Conservation (phyloP, 2,888 invertebrate species). For the Neocrepidodera transversa region DNA sequence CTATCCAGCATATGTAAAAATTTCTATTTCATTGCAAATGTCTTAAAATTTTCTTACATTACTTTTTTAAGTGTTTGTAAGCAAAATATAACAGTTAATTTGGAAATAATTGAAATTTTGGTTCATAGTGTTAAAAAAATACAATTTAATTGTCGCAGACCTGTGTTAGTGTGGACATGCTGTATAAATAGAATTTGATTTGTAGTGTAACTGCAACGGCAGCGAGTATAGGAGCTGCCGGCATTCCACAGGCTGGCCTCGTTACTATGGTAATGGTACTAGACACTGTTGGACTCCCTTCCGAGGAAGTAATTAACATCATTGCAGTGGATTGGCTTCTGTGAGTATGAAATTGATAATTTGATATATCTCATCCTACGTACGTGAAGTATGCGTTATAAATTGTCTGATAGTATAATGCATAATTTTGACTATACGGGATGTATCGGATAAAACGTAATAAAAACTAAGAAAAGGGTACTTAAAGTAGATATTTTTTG, state of each 20-base stretch:
- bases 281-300: slow-evolving; percentile 88
- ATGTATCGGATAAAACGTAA: neutral
- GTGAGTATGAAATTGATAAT: slow-evolving; percentile 65
- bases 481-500: too few relatives aligned
- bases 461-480: too few relatives aligned
- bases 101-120: too few relatives aligned
- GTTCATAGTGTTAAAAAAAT: too few relatives aligned
- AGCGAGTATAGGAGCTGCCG: slow-evolving; percentile 97
- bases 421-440: neutral
- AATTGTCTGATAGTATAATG: neutral
- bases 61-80: too few relatives aligned
- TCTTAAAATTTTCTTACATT: too few relatives aligned
- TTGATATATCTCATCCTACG: slow-evolving; percentile 20
- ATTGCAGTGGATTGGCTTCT: slow-evolving; percentile 92
- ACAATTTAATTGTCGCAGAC: too few relatives aligned
- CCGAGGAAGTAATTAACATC: slow-evolving; percentile 89
- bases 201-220: slow-evolving; percentile 82
- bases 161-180: too few relatives aligned
- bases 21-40: too few relatives aligned
- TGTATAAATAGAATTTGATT: too few relatives aligned
- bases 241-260: slow-evolving; percentile 94
- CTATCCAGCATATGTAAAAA: too few relatives aligned
- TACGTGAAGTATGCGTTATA: neutral
- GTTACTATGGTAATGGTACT: slow-evolving; percentile 96
- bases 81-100: too few relatives aligned